Evolutionary conservation across 2,797 vertebrate species (phyloP), one percentile per base, ranked within the genome.

Genomic region (Euthynnus affinis): DNA sequence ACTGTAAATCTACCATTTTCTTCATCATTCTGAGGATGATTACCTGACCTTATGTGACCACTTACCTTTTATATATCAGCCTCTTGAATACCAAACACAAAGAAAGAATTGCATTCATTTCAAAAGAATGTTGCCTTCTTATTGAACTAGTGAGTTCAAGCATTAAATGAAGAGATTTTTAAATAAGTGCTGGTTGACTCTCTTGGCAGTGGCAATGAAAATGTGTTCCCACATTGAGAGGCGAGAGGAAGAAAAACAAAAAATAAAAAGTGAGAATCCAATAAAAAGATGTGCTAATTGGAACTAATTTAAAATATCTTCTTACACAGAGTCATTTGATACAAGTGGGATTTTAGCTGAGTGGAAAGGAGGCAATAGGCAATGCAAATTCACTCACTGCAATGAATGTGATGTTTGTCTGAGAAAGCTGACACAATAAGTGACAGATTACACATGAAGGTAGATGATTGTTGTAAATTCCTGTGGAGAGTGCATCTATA

Each of bases 381-480:
- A 68, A 34, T 25, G 1, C 13, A 66, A 71, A 65, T 60, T 27
- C 8, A 27, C 66, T 58, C 27, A 14, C 44, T 49, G 25, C 57
- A 0, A 46, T 52, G 22, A 14, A 74, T 75, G 40, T 75, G 49
- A 52, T 59, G 51, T 63, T 77, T 74, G 51, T 71, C 32, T 72
- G 53, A 64, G 27, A 22, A 27, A 53, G 53, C 5, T 37, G 22
- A 81, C 65, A 81, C 53, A 91, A 80, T 89, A 64, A 76, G 84
- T 91, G 62, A 92, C 60, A 83, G 64, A 89, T 92, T 90, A 79
- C 34, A 89, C 25, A n/a, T 56, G 20, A 53, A 29, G 32, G 85
- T 89, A 70, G 82, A 91, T 88, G 76, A 87, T 87, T 90, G 9
- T 59, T 71, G 17, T 59, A 13, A 55, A 76, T 75, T 49, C 49